Base-by-base conservation (phyloP, 1,140 invertebrate species). In the Scaptomyza pallida region DNA sequence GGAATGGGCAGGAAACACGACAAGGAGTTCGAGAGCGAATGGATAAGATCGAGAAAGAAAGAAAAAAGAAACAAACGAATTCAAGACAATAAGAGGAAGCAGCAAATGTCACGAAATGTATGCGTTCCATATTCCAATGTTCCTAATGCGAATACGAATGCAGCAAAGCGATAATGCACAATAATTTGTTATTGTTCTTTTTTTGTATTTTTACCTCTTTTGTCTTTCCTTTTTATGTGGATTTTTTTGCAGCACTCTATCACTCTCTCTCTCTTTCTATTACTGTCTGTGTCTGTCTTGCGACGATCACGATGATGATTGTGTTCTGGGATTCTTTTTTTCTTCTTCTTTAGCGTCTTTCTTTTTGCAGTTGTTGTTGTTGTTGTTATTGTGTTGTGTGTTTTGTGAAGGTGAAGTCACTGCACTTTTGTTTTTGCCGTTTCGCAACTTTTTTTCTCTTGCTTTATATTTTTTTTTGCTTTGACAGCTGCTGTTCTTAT, bases 371-470 rank as follows among this genome's bases (percentile, higher is more conserved):
- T n/a, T n/a, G n/a, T n/a, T n/a, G n/a, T 26, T 62, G 17, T 21
- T 62, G 33, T 54, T 64, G 26, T 55, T 23, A 64, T 33, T n/a
- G 21, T 56, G 44, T 15, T 43, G 51, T 71, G 72, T 61, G 57
- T 55, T 57, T 67, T 51, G 45, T 69, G 21, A 41, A 59, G 37
- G 41, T 62, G 56, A 52, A 77, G 75, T 78, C 75, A 75, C 72
- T 76, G 77, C 77, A 80, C 77, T 80, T 76, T 81, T 81, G 44
- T 80, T 63, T 54, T 63, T 54, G 75, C 76, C 56, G 15, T 59
- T 64, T 65, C 71, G 16, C 37, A 40, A 12, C 10, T 35, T n/a
- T 35, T n/a, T 35, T 35, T 12, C n/a, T 37, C 3, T 35, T 35
- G 33, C 8, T 12, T 3, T 71, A 23, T 26, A 5, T 26, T 26